Conservation (phyloP, 2,113 vertebrate species). For the Prolemur simus region DNA sequence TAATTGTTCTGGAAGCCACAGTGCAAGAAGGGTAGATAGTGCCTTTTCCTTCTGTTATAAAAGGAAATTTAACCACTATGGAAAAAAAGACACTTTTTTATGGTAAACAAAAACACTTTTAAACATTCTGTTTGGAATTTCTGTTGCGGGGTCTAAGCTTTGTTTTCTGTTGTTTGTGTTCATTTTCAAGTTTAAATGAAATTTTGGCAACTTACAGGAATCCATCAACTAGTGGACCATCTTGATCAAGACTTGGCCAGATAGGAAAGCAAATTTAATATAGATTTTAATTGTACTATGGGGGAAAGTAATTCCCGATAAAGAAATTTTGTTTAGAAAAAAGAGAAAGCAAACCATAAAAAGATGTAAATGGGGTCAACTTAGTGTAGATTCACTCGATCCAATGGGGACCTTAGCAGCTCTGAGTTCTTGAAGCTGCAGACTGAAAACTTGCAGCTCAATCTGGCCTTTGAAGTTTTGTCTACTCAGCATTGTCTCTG, state of each 20-base stretch:
- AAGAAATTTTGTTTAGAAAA: background rate
- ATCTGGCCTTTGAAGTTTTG: background rate
- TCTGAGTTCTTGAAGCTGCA: background rate
- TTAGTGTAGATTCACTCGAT: background rate
- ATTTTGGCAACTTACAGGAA: background rate
- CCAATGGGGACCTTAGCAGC: background rate
- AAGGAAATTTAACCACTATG: background rate
- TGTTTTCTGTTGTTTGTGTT: slow-evolving; percentile 12
- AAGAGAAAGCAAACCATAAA: background rate
- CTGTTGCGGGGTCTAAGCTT: background rate
- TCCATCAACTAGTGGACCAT: background rate
- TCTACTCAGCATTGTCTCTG: background rate
- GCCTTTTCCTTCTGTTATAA: background rate
- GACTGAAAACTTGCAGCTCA: background rate
- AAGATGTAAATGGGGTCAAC: background rate
- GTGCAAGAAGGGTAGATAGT: background rate
- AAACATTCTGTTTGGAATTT: background rate
- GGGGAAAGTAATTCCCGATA: background rate
- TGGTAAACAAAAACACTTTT: background rate
- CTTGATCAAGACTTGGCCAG: background rate
- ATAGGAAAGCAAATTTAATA: background rate
- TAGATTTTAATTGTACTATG: background rate
- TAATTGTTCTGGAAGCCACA: background rate
- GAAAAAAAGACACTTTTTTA: background rate
- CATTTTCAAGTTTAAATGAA: background rate